Conservation (phyloP, 2,797 vertebrate genomes). For the Pipistrellus pygmaeus region DNA sequence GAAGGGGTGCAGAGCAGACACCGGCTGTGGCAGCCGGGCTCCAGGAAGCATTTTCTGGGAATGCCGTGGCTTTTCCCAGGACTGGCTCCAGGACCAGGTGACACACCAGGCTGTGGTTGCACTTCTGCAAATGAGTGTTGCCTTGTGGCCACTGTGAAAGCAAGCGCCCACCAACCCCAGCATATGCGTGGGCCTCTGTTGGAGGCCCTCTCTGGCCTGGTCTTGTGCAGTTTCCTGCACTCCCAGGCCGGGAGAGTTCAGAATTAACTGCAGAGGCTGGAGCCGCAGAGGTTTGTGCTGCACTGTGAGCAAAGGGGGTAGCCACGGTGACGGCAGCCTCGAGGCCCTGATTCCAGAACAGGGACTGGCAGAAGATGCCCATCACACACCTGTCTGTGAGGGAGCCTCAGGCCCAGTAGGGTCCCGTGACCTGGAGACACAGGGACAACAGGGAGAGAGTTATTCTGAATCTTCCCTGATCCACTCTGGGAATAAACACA, state of each 20-base stretch:
- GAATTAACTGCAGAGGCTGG: too few relatives aligned
- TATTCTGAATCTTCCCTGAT: background rate
- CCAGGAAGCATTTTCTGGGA: background rate
- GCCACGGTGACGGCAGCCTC: rapidly evolving
- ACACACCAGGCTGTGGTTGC: background rate
- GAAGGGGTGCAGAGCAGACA: background rate
- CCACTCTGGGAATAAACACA: background rate
- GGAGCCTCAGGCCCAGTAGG: background rate
- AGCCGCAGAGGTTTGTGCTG: background rate
- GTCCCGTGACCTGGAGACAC: background rate
- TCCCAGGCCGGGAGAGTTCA: background rate
- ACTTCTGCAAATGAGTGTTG: background rate
- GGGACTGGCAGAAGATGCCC: background rate
- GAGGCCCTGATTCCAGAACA: background rate
- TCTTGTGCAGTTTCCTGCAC: constrained; percentile 43
- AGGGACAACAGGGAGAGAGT: background rate
- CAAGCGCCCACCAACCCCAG: background rate
- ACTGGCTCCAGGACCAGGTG: background rate
- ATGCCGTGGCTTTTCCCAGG: background rate
- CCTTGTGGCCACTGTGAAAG: background rate
- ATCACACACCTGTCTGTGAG: background rate
- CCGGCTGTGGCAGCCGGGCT: rapidly evolving
- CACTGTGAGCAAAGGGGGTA: background rate
- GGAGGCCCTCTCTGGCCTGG: constrained; percentile 5
- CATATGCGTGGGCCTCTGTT: background rate